Conservation (phyloP, 2,113 vertebrate genomes). For the Semicossyphus pulcher region DNA sequence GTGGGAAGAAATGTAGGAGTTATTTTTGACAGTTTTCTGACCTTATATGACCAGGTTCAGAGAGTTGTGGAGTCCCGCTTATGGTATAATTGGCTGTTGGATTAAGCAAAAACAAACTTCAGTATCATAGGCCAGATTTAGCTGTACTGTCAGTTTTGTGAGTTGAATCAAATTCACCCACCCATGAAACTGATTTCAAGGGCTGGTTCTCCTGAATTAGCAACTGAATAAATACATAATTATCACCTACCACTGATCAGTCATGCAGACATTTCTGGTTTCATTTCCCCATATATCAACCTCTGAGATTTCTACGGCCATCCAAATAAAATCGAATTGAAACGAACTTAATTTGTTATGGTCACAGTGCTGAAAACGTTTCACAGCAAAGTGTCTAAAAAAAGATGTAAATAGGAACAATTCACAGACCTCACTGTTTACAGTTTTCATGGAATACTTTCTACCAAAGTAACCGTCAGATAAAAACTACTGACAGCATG, state of each 20-base stretch:
- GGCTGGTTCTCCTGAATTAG: not conserved
- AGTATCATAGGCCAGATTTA: not conserved
- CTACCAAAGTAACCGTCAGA: not conserved
- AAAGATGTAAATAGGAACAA: too few species aligned
- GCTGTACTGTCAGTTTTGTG: not conserved
- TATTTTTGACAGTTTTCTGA: not conserved
- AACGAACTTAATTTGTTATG: not conserved
- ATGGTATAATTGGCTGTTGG: too few species aligned
- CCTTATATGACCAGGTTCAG: too few species aligned
- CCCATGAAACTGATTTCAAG: not conserved
- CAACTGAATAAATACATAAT: not conserved
- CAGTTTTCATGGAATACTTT: not conserved
- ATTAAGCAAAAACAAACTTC: too few species aligned
- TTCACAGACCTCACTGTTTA: constrained; percentile 3
- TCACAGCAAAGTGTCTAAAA: not conserved
- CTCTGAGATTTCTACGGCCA: not conserved
- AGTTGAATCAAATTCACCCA: not conserved
- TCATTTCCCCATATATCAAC: not conserved
- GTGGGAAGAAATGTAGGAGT: not conserved
- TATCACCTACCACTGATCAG: not conserved
- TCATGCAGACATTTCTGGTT: not conserved
- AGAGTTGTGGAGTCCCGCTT: too few species aligned
- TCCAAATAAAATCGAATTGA: not conserved
- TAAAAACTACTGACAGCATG: not conserved
- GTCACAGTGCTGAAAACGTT: not conserved